Base-by-base conservation (phyloP, 2,113 vertebrate species). In the Leptobrachium ailaonicum region DNA sequence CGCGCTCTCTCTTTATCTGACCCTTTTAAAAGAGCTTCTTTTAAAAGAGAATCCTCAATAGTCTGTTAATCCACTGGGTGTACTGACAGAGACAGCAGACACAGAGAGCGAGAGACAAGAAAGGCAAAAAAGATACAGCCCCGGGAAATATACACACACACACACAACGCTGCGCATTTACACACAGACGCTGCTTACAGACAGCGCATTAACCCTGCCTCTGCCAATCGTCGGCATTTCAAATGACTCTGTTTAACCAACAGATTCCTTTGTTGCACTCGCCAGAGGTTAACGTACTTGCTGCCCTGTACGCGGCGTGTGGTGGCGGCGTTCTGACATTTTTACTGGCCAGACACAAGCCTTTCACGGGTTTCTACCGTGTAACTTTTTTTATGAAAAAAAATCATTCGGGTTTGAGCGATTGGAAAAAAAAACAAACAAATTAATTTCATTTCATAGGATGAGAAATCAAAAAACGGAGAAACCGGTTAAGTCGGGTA, bases 11-110 rank as follows among this genome's bases (percentile, higher is more conserved):
- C n/a, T 32, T 64, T 75, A 71, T 60, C 69, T 73, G 63, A 71
- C 79, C 53, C 75, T 81, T 60, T 81, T 75, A 75, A 81, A 81
- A 81, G 79, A 81, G 72, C 72, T 81, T 67, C 79, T 81, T 81
- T 81, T 81, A 69, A 81, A 81, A 81, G 72, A 74, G 79, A 81
- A 81, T 81, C 79, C 79, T 81, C 79, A 81, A 69, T 81, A 81
- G 79, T 81, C 79, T 69, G 79, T 68, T 81, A 81, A 81, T 81
- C 79, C 79, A 81, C 79, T 81, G 79, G 79, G 79, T 81, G 79
- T 75, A 81, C 79, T 81, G 79, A 81, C 79, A 81, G 79, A 81
- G 75, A 76, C 66, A 71, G 76, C 66, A 77, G 75, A 54, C 60
- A 60, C n/a, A 64, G 64, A 81, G 71, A 80, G 79, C 74, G 71